Conservation (phyloP, 1,140 invertebrate genomes). For the honey bee (Apis mellifera) region DNA sequence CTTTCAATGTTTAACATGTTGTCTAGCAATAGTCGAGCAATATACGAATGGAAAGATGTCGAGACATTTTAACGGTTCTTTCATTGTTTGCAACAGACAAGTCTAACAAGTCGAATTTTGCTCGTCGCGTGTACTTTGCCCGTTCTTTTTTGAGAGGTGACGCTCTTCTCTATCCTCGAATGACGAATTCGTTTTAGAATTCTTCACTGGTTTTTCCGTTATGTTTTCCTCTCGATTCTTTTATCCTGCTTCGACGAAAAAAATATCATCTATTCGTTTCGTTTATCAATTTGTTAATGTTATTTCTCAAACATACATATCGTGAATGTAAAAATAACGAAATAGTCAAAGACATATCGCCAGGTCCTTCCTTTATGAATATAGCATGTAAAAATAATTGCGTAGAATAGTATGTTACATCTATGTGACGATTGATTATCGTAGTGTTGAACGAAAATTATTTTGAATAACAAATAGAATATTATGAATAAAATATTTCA, state of each 20-base stretch:
- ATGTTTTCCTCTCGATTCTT: neutral
- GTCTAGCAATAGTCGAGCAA: slow-evolving; percentile 48
- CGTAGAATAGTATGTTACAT: no score
- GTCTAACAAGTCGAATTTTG: slow-evolving; percentile 18
- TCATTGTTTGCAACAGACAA: slow-evolving; percentile 20
- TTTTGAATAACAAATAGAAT: no score
- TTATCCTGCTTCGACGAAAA: neutral
- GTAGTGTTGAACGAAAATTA: no score
- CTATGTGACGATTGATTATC: no score
- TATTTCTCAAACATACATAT: no score
- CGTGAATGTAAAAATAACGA: neutral
- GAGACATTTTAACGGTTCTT: slow-evolving; percentile 8
- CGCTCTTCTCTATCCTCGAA: slow-evolving; percentile 13
- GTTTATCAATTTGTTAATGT: neutral
- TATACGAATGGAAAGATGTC: slow-evolving; percentile 44
- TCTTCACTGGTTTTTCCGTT: neutral
- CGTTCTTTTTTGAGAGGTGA: slow-evolving; percentile 52
- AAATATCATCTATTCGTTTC: neutral
- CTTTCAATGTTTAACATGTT: slow-evolving; percentile 41
- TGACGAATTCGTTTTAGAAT: slow-evolving; percentile 3
- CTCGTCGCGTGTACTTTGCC: neutral
- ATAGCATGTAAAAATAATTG: no score
- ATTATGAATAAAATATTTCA: no score
- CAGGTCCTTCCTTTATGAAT: no score
- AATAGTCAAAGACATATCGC: neutral